These are phyloP conservation scores for Pseudotriccus pelzelni DNA, from an alignment of 2,797 vertebrate genomes.

Conservation along the genomic window DNA sequence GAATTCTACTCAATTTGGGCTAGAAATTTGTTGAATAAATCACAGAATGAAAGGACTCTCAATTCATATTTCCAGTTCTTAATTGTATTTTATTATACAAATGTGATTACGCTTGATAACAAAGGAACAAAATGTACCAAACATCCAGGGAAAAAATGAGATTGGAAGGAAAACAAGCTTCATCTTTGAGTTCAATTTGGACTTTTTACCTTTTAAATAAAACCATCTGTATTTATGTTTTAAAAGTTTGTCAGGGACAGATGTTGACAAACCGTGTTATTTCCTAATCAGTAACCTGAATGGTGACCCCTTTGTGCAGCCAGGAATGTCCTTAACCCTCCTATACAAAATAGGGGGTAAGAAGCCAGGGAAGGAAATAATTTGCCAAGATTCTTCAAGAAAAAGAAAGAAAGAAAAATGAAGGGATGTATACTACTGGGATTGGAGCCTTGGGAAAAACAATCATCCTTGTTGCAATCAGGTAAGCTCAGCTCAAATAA, in stretches of 20 bases:
- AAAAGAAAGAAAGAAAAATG: neutral
- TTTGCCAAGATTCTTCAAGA: neutral
- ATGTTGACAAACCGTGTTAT: conserved; percentile 60
- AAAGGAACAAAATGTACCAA: conserved; percentile 42
- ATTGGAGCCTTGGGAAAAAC: neutral
- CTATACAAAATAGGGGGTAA: neutral
- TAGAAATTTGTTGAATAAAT: neutral
- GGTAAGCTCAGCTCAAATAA: neutral
- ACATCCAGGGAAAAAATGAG: neutral
- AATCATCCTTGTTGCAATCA: neutral
- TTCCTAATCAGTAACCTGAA: conserved; percentile 53
- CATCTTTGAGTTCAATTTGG: conserved; percentile 15
- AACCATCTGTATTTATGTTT: conserved; percentile 70
- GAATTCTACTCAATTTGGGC: neutral
- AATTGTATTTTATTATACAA: conserved; percentile 19
- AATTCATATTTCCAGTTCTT: neutral
- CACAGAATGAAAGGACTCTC: neutral
- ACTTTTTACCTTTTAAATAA: conserved; percentile 59
- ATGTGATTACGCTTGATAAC: conserved; percentile 10
- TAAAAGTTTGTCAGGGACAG: conserved; percentile 16
- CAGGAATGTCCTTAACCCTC: neutral
- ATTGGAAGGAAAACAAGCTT: conserved; percentile 40
- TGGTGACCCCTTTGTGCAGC: neutral
- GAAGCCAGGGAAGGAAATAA: neutral
- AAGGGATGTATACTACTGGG: neutral